A percentile compares a stretch with the other conserved stretches of the same genome.
Evolutionary conservation across 53 echinoderm and acorn worm genomes (phyloP).

Genomic region (Holothuria leucospilota): DNA sequence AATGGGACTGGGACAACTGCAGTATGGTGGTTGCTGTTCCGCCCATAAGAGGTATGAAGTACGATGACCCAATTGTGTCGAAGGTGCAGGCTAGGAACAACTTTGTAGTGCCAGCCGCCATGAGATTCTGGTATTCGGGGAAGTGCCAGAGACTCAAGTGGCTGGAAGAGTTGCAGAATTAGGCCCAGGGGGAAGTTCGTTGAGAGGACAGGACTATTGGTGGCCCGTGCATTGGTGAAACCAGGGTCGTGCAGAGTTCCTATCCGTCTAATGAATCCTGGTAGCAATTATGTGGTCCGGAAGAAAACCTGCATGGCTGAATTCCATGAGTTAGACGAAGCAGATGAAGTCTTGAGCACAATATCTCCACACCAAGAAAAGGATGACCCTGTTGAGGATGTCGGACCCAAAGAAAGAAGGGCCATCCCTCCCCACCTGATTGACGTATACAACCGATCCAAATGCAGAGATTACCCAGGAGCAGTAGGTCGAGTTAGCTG

Average conservation of each 20-base stretch:
- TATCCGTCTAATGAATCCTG: not conserved
- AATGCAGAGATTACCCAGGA: conserved; percentile 4
- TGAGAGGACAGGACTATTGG: not conserved
- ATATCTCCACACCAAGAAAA: not conserved
- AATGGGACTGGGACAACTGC: conserved; percentile 31
- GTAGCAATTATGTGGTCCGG: not conserved
- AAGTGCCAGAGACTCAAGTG: not conserved
- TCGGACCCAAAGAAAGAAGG: not conserved
- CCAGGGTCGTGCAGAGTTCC: not conserved
- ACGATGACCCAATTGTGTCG: conserved; percentile 32
- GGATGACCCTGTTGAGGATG: not conserved
- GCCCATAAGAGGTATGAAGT: not conserved
- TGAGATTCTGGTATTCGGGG: conserved; percentile 29
- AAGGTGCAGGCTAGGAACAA: conserved; percentile 31
- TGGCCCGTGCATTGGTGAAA: too few species aligned
- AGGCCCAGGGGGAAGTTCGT: not conserved
- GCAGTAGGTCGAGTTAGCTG: not conserved
- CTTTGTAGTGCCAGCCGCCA: conserved; percentile 12
- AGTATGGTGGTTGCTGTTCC: conserved; percentile 43
- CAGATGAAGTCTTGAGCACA: not conserved
- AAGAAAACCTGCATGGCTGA: not conserved
- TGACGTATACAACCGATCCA: conserved; percentile 28
- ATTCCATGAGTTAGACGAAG: not conserved
- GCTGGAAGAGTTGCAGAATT: too few species aligned
- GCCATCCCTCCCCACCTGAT: too few species aligned